phyloP scores from a whole-genome alignment of 2,797 vertebrate species.

The Staurois parvus region DNA sequence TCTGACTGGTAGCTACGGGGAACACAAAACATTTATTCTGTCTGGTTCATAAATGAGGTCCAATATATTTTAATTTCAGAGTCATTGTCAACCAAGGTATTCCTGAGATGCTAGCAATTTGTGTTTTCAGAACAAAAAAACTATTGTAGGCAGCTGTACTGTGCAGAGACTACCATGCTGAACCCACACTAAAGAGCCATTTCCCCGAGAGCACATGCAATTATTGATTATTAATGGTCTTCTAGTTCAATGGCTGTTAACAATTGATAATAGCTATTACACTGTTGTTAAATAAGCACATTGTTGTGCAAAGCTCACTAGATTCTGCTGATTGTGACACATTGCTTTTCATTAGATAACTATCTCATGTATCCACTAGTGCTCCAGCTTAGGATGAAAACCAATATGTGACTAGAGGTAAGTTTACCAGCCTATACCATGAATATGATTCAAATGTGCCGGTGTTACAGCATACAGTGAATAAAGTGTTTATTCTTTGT shows the following conservation, averaged over 20 bases:
- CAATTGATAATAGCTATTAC: slow-evolving; percentile 45
- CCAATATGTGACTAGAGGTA: slow-evolving; percentile 13
- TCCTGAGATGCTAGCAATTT: neutral
- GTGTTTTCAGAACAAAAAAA: neutral
- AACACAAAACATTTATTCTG: neutral
- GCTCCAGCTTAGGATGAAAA: neutral
- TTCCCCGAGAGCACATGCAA: slow-evolving; percentile 29
- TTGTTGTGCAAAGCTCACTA: slow-evolving; percentile 21
- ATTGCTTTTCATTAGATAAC: slow-evolving; percentile 17
- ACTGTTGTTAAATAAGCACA: slow-evolving; percentile 39
- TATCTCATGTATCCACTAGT: neutral
- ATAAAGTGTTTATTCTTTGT: neutral
- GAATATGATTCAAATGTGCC: neutral
- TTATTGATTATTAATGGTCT: slow-evolving; percentile 51
- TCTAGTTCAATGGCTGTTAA: slow-evolving; percentile 36
- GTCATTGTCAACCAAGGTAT: neutral
- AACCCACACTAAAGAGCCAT: slow-evolving; percentile 2
- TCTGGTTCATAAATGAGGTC: neutral
- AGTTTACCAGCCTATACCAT: neutral
- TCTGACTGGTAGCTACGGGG: neutral
- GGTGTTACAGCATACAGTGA: neutral
- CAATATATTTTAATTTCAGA: neutral
- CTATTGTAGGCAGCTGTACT: neutral
- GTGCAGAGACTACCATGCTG: neutral
- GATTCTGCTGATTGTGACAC: slow-evolving; percentile 10